phyloP scores from a whole-genome alignment of 2,113 vertebrate genomes.

The Hyla sarda region DNA sequence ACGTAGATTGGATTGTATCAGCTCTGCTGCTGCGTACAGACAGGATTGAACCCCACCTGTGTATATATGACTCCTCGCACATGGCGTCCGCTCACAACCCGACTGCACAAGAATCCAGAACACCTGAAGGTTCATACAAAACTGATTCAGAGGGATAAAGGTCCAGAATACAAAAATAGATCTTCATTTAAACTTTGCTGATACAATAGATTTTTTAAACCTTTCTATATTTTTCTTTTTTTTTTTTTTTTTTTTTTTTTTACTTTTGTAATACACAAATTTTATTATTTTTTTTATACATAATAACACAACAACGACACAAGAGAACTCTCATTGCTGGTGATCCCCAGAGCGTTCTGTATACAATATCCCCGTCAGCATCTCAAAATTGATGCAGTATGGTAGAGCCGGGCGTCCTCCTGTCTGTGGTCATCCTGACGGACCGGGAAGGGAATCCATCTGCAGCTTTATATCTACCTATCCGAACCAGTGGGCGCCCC shows the following conservation, averaged over 20 bases:
- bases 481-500: no score
- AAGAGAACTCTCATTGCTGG: slow-evolving; percentile 21
- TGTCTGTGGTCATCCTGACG: no score
- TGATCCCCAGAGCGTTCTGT: slow-evolving; percentile 5
- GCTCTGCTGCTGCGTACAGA: no score
- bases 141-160: slow-evolving; percentile 77
- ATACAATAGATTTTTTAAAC: slow-evolving; percentile 71
- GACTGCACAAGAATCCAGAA: slow-evolving; percentile 31
- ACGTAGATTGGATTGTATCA: no score
- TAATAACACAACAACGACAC: slow-evolving; percentile 58
- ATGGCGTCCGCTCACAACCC: background rate
- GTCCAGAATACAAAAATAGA: slow-evolving; percentile 88
- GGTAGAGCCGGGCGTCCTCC: background rate
- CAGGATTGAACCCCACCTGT: no score
- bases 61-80: background rate
- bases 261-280: slow-evolving; percentile 52
- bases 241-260: slow-evolving; percentile 47
- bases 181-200: slow-evolving; percentile 73
- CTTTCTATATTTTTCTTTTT: slow-evolving; percentile 56
- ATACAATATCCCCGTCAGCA: slow-evolving; percentile 61
- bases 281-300: slow-evolving; percentile 61
- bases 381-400: slow-evolving; percentile 81
- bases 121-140: slow-evolving; percentile 65
- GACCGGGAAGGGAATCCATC: no score
- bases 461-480: no score